Base-by-base conservation (phyloP, 2,113 vertebrate genomes). In the Chrysemys picta region DNA sequence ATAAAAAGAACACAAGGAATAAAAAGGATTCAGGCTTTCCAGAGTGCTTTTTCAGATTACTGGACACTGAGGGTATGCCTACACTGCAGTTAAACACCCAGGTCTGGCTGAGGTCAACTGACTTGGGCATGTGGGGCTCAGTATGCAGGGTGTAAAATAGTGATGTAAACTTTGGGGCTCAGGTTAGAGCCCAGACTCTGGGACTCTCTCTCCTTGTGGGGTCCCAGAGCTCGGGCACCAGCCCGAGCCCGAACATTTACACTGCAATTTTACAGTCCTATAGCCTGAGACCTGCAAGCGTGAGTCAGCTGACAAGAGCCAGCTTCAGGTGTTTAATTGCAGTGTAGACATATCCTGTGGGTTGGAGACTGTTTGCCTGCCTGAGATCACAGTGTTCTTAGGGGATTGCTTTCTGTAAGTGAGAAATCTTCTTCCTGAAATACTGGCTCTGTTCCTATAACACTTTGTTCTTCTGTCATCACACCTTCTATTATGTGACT, bases 381-480 rank as follows among this genome's bases (percentile, higher is more conserved):
- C 24, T 87, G 79, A 35, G 35, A 53, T 65, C 49, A 35, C 25
- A 17, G 16, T 75, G 49, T 65, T 85, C 42, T 85, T 42, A 79
- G 27, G 5, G 84, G n/a, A 29, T 52, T 56, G 13, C 35, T 93
- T 6, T 1, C 0, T 22, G 0, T 16, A 78, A 84, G 19, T 47
- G 35, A 89, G 82, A 94, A 83, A 47, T 1, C 12, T 50, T 78
- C 27, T 84, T 69, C 24, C 22, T 53, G 17, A 85, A 84, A 2
- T 42, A 80, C 25, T 0, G 0, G 0, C 42, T 86, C 2, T 21
- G 87, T 93, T 85, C 69, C 57, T 69, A 17, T 0, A 85, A 24
- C 78, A 45, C 19, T 86, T 81, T 56, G 16, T 59, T 94, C 69
- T 81, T 82, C 27, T 53, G 56, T 75, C n/a, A 13, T 80, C 92